Conservation (phyloP, 1,140 invertebrate species). For the Macrosteles quadrilineatus region DNA sequence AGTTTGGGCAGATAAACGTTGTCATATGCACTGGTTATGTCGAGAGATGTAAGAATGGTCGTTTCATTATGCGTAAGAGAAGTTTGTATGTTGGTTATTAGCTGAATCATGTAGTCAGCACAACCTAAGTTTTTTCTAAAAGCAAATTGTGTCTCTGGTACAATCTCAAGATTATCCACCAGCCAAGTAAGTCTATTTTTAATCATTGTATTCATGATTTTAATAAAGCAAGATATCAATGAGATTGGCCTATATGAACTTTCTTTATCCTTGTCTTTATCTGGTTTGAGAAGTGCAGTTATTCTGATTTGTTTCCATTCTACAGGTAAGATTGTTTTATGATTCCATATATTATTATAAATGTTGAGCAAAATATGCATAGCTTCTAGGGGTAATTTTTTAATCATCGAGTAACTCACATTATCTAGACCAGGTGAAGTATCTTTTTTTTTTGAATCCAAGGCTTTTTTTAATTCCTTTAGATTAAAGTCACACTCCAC, state of each 20-base stretch:
- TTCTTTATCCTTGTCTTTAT: background rate
- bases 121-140: background rate
- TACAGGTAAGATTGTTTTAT: background rate
- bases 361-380: background rate
- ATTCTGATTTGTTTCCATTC: background rate
- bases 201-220: slow-evolving; percentile 1
- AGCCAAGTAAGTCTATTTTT: background rate
- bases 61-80: background rate
- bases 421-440: background rate
- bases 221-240: slow-evolving; percentile 4
- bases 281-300: background rate
- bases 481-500: too few relatives aligned
- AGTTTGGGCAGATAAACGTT: background rate
- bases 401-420: background rate
- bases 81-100: background rate
- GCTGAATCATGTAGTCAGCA: background rate
- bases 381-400: background rate
- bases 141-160: background rate
- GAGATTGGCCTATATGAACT: background rate
- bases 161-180: background rate
- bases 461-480: too few relatives aligned
- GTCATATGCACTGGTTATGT: background rate
- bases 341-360: background rate
- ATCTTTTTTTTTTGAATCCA: background rate
- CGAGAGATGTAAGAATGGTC: background rate